A percentile compares a stretch with the other conserved stretches of the same genome.
phyloP scores from a whole-genome alignment of 2,888 invertebrate genomes.

The Xanthorhoe designata region DNA sequence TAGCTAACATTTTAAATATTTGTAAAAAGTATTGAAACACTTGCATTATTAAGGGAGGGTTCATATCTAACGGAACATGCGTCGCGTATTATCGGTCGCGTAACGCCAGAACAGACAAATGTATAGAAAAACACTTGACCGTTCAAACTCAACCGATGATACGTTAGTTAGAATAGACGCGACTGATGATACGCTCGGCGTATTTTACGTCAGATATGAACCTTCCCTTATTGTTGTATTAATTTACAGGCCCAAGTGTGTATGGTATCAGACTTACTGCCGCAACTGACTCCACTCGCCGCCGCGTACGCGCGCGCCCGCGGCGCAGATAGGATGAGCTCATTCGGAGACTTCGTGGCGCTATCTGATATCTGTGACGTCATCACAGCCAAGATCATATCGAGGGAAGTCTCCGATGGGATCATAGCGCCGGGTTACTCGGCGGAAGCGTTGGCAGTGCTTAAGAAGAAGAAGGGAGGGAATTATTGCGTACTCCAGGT shows the following conservation, averaged over 20 bases:
- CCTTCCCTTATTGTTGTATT: no score
- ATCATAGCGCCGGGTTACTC: slow-evolving; percentile 97
- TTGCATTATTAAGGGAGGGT: no score
- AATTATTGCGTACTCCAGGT: slow-evolving; percentile 95
- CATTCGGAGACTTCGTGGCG: slow-evolving; percentile 99
- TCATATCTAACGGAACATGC: no score
- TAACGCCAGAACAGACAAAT: no score
- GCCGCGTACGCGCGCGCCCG: slow-evolving; percentile 97
- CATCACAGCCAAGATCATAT: slow-evolving; percentile 96
- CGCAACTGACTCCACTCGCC: slow-evolving; percentile 92
- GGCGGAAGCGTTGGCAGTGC: slow-evolving; percentile 91
- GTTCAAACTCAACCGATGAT: no score
- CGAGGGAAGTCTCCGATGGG: slow-evolving; percentile 98
- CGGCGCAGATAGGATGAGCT: slow-evolving; percentile 99
- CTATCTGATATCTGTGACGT: slow-evolving; percentile 96
- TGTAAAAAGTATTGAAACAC: no score
- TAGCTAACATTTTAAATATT: no score
- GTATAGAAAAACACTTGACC: no score
- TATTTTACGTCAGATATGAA: no score
- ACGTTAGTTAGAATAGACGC: no score
- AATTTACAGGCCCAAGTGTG: slow-evolving; percentile 93
- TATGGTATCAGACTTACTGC: slow-evolving; percentile 95
- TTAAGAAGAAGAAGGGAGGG: slow-evolving; percentile 98
- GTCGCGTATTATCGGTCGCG: no score
- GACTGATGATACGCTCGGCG: no score